Evolutionary conservation across 2,797 vertebrate genomes (phyloP).

Genomic region (Hemibagrus guttatus): DNA sequence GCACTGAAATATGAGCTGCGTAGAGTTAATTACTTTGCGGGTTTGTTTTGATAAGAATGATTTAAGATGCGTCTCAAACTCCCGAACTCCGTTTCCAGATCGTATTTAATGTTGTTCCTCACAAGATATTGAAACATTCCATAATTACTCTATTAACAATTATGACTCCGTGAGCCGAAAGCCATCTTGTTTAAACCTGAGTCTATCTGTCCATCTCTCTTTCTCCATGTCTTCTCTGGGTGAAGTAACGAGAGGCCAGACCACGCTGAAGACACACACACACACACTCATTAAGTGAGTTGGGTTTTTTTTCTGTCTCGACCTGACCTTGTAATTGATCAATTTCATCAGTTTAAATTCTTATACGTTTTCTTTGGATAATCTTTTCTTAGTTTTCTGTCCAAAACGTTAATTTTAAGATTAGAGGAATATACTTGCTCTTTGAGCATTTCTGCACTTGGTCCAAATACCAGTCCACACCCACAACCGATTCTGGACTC

Average conservation of each 20-base stretch:
- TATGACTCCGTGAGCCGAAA: slow-evolving; percentile 16
- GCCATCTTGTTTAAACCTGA: slow-evolving; percentile 55
- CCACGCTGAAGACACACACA: not conserved
- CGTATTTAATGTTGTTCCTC: not conserved
- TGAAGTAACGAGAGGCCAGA: slow-evolving; percentile 23
- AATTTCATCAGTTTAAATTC: not conserved
- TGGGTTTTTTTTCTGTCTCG: not conserved
- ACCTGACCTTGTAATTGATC: not conserved
- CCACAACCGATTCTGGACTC: not conserved
- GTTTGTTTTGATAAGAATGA: not conserved
- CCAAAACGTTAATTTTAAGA: not conserved
- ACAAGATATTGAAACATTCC: not conserved
- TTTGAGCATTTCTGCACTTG: not conserved
- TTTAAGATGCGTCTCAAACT: not conserved
- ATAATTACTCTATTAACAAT: slow-evolving; percentile 12
- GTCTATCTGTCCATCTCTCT: slow-evolving; percentile 7
- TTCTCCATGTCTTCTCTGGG: not conserved
- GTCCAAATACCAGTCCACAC: not conserved
- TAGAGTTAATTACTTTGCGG: not conserved
- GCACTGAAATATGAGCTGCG: too few species aligned
- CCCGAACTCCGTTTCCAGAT: not conserved
- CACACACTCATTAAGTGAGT: not conserved
- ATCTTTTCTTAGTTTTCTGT: not conserved
- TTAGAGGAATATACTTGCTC: not conserved
- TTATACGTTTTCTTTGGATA: not conserved